Conservation (phyloP, 2,797 vertebrate species). For the Peromyscus nudipes region DNA sequence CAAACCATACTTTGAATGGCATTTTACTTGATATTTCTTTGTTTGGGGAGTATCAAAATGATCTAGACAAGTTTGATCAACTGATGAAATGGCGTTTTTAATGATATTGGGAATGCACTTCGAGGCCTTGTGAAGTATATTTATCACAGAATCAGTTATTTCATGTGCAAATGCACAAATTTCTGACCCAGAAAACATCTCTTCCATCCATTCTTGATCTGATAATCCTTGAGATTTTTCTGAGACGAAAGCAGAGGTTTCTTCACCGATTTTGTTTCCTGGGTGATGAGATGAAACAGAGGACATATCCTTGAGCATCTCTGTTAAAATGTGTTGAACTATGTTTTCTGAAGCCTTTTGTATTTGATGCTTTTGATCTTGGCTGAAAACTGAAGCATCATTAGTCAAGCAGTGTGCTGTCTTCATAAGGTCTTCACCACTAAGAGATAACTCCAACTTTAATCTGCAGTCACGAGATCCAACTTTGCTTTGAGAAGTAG, state of each 20-base stretch:
- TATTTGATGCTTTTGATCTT: conserved; percentile 78
- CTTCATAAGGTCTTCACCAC: conserved; percentile 41
- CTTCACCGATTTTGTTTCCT: neutral
- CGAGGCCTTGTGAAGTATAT: conserved; percentile 75
- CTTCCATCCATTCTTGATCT: conserved; percentile 56
- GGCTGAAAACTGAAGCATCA: conserved; percentile 61
- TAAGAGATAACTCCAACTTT: conserved; percentile 24
- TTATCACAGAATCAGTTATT: conserved; percentile 79
- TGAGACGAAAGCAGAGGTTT: neutral
- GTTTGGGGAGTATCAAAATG: neutral
- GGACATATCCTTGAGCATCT: conserved; percentile 64
- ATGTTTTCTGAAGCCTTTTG: conserved; percentile 72
- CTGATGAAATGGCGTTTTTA: conserved; percentile 13
- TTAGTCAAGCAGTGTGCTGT: neutral
- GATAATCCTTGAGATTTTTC: conserved; percentile 32
- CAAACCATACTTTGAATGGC: conserved; percentile 71
- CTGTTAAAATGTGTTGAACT: conserved; percentile 71
- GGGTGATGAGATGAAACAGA: neutral
- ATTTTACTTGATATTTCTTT: conserved; percentile 36
- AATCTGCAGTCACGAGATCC: conserved; percentile 3
- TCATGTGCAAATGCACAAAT: conserved; percentile 69
- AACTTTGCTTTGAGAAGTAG: neutral
- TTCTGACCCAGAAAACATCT: conserved; percentile 77
- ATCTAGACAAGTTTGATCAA: conserved; percentile 8
- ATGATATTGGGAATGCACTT: neutral